Evolutionary conservation across 2,113 vertebrate genomes (phyloP), one percentile per base, ranked within the genome.

Genomic region (Micronisus gabar): DNA sequence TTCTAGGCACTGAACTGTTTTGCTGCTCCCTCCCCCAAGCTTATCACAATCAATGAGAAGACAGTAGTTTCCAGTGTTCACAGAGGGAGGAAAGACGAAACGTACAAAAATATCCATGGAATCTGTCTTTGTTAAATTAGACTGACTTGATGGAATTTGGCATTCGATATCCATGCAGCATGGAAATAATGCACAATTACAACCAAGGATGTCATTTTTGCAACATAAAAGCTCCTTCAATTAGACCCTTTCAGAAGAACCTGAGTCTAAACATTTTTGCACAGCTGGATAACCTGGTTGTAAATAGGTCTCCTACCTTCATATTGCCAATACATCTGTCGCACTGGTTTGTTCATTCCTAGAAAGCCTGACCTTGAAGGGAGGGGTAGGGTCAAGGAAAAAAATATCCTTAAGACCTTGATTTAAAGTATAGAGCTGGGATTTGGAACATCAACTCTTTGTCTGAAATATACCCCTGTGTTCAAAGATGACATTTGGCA

Each of bases 91-190:
- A 72, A 84, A 76, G 40, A 78, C 52, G 45, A 87, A 93, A 82
- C 4, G 10, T 32, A 93, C 66, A 94, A 94, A 98, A 98, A 96
- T 94, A 98, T 97, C 97, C 75, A 17, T 87, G 91, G 97, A 97
- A 97, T 98, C 94, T 58, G 27, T 53, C 85, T 66, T 67, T 48
- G 81, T 91, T 80, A 79, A 96, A 82, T 85, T 55, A 84, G 88
- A 70, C 75, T 76, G 95, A 62, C 71, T 79, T 36, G 68, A 91
- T 95, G 88, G 96, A 97, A 96, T 97, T 36, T 90, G 90, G 94
- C 96, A 96, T 93, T 79, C 6, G 14, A 93, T 90, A 94, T 61
- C 86, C 78, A 73, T 7, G 8, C 75, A 83, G 65, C 2, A 0
- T 90, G 62, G 88, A 93, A 92, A 95, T 85, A 82, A 29, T 40